These are phyloP conservation scores for Protomyctophum bolini DNA, from an alignment of 2,113 vertebrate genomes.

Conservation along the genomic window DNA sequence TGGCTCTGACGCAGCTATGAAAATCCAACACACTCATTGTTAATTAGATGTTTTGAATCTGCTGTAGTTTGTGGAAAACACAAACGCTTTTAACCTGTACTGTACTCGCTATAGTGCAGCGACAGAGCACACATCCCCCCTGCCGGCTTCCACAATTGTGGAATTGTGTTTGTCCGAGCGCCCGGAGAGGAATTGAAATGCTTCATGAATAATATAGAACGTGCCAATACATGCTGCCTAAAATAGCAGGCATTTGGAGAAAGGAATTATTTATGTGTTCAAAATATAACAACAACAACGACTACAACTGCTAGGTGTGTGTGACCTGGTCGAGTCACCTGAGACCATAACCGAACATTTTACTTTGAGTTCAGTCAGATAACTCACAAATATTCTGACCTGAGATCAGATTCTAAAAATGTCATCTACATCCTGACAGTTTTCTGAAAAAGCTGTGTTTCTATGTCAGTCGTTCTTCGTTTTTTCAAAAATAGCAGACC, in stretches of 20 bases:
- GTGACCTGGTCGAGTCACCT: constrained; percentile 25
- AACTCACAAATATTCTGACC: too few relatives aligned
- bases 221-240: constrained; percentile 20
- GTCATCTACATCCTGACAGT: too few relatives aligned
- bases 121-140: neutral
- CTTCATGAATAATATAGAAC: constrained; percentile 49
- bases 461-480: too few relatives aligned
- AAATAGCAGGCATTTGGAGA: constrained; percentile 57
- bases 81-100: neutral
- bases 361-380: neutral
- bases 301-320: constrained; percentile 2
- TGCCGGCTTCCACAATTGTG: too few relatives aligned
- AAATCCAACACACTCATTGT: too few relatives aligned
- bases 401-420: too few relatives aligned
- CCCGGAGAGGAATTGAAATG: constrained; percentile 15
- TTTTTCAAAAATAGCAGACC: too few relatives aligned
- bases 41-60: too few relatives aligned
- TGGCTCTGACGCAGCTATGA: too few relatives aligned
- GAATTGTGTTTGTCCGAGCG: too few relatives aligned
- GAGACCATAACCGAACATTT: constrained; percentile 10
- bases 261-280: constrained; percentile 51
- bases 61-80: too few relatives aligned
- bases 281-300: constrained; percentile 44
- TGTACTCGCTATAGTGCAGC: neutral
- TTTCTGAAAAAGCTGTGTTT: too few relatives aligned